These are phyloP conservation scores for Drosophila miranda DNA, from an alignment of 1,140 invertebrate species.

Conservation along the genomic window DNA sequence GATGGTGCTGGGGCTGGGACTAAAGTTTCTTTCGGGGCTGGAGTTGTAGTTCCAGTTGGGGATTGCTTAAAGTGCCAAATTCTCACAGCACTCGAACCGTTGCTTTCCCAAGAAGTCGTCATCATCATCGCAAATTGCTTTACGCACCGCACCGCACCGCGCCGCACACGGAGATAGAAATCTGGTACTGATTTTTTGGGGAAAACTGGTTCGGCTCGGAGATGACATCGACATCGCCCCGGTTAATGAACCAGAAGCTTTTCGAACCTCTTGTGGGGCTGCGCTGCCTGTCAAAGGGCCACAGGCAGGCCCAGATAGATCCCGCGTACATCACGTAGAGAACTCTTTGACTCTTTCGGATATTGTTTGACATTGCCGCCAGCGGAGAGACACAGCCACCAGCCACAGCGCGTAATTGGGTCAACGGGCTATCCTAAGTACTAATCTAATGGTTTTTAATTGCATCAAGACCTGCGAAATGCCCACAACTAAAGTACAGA, in stretches of 20 bases:
- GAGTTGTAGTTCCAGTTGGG: conserved; percentile 13
- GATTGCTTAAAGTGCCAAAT: conserved; percentile 52
- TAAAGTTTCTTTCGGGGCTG: conserved; percentile 11
- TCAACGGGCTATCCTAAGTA: conserved; percentile 43
- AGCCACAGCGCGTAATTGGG: conserved; percentile 56
- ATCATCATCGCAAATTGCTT: conserved; percentile 58
- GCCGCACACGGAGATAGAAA: conserved; percentile 37
- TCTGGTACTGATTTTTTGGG: conserved; percentile 26
- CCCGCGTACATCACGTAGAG: conserved; percentile 40
- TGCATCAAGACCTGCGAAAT: conserved; percentile 24
- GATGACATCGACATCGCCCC: conserved; percentile 25
- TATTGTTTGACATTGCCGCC: conserved; percentile 13
- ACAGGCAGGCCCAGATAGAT: conserved; percentile 1
- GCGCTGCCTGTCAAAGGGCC: conserved; percentile 25
- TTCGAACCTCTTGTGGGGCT: conserved; percentile 33
- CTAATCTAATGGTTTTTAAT: conserved; percentile 54
- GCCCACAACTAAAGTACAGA: conserved; percentile 28
- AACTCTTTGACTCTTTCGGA: conserved; percentile 20
- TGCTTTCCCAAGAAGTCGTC: conserved; percentile 56
- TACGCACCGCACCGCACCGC: conserved; percentile 32
- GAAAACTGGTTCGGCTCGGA: conserved; percentile 42
- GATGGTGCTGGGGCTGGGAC: not conserved
- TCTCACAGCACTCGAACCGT: conserved; percentile 50
- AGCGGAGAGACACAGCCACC: conserved; percentile 5
- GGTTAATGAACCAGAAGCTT: conserved; percentile 50